These are phyloP conservation scores for Centropus unirufus DNA, from an alignment of 2,113 vertebrate species.

Conservation along the genomic window DNA sequence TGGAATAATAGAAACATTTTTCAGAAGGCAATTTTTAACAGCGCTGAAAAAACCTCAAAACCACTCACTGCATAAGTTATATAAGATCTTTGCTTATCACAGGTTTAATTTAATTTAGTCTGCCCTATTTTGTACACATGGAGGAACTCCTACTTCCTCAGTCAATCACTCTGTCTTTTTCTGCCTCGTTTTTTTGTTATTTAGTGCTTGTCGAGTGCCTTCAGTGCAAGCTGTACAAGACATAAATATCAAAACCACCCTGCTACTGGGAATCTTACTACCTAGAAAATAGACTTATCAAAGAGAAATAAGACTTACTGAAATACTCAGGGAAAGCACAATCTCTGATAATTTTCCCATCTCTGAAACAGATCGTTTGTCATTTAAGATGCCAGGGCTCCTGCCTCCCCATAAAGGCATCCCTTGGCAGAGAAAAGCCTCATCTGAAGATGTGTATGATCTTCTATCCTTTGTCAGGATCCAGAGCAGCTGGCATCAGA, in stretches of 20 bases:
- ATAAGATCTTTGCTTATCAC: slow-evolving; percentile 49
- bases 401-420: background rate
- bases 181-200: slow-evolving; percentile 11
- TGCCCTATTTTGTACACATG: slow-evolving; percentile 42
- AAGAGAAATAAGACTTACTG: slow-evolving; percentile 20
- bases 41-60: background rate
- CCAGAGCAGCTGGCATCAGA: background rate
- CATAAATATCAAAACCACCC: slow-evolving; percentile 42
- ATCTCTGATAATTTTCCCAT: background rate
- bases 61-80: background rate
- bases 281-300: background rate
- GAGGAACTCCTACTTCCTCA: slow-evolving; percentile 44
- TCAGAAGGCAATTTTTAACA: slow-evolving; percentile 12
- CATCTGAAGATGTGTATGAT: background rate
- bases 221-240: slow-evolving; percentile 38
- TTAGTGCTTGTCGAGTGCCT: slow-evolving; percentile 22
- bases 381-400: background rate
- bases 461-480: background rate
- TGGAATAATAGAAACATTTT: slow-evolving; percentile 20
- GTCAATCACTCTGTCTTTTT: slow-evolving; percentile 66
- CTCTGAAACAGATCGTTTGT: background rate
- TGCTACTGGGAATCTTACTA: slow-evolving; percentile 24
- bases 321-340: background rate
- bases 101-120: slow-evolving; percentile 57
- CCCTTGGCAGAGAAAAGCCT: background rate